phyloP scores from a whole-genome alignment of 2,888 invertebrate species.

The Argynnis bischoffii region DNA sequence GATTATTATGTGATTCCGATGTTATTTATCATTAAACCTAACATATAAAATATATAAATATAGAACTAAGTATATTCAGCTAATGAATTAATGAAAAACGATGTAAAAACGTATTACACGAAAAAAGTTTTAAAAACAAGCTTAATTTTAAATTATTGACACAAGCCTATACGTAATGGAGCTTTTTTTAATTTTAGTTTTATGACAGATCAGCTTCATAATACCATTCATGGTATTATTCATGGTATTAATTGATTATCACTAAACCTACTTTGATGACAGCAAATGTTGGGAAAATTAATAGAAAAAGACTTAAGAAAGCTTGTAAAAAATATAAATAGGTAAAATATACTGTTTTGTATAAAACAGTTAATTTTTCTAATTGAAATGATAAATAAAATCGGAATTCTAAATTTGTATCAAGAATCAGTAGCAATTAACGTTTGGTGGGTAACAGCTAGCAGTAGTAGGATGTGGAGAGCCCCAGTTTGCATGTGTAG shows the following conservation, averaged over 20 bases:
- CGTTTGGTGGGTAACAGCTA: constrained; percentile 61
- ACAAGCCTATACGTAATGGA: no score
- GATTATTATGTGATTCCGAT: neutral
- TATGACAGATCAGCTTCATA: no score
- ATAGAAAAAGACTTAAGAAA: no score
- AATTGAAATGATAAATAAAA: neutral
- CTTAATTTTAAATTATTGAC: no score
- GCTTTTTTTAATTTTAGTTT: no score
- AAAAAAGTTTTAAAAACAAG: neutral
- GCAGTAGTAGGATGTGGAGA: constrained; percentile 90
- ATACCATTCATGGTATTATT: no score
- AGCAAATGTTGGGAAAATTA: no score
- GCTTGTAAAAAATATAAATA: neutral
- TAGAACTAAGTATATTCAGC: no score
- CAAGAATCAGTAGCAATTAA: neutral
- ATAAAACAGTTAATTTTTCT: neutral
- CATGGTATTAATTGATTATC: no score
- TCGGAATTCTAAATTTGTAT: neutral
- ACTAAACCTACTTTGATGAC: no score
- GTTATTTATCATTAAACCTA: neutral
- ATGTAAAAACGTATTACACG: no score
- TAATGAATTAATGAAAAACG: no score
- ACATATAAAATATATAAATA: neutral
- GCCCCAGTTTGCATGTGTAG: constrained; percentile 90
- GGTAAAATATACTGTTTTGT: neutral